These are phyloP conservation scores for Eufriesea mexicana DNA, from an alignment of 1,140 invertebrate genomes.

Conservation along the genomic window DNA sequence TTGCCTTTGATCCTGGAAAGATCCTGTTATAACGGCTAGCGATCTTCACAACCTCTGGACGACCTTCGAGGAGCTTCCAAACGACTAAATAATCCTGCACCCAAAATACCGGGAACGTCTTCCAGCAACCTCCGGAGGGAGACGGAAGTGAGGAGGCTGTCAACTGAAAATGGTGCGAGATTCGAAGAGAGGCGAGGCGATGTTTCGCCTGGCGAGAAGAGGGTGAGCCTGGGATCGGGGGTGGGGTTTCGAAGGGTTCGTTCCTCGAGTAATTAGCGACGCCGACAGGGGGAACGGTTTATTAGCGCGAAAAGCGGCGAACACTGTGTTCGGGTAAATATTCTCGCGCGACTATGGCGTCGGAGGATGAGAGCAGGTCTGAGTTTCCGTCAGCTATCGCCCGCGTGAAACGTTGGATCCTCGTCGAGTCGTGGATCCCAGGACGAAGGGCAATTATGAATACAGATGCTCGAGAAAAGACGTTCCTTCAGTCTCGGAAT, in stretches of 20 bases:
- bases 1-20: neutral
- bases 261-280: conserved; percentile 72
- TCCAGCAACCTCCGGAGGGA: neutral
- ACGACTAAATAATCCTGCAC: neutral
- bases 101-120: conserved; percentile 43
- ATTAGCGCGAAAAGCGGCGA: conserved; percentile 72
- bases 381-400: conserved; percentile 65
- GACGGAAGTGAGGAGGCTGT: conserved; percentile 11
- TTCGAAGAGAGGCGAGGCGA: conserved; percentile 31
- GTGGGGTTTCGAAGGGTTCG: conserved; percentile 31
- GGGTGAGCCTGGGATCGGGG: neutral
- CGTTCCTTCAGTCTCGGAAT: neutral
- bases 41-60: no score
- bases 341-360: conserved; percentile 55
- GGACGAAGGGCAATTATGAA: conserved; percentile 39
- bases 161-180: conserved; percentile 37
- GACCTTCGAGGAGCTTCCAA: neutral
- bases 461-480: neutral
- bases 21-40: no score
- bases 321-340: conserved; percentile 69
- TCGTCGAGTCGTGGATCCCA: conserved; percentile 20
- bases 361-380: conserved; percentile 27
- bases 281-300: conserved; percentile 68
- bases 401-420: conserved; percentile 52
- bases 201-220: neutral